Base-by-base conservation (phyloP, 2,113 vertebrate species). In the Galemys pyrenaicus region DNA sequence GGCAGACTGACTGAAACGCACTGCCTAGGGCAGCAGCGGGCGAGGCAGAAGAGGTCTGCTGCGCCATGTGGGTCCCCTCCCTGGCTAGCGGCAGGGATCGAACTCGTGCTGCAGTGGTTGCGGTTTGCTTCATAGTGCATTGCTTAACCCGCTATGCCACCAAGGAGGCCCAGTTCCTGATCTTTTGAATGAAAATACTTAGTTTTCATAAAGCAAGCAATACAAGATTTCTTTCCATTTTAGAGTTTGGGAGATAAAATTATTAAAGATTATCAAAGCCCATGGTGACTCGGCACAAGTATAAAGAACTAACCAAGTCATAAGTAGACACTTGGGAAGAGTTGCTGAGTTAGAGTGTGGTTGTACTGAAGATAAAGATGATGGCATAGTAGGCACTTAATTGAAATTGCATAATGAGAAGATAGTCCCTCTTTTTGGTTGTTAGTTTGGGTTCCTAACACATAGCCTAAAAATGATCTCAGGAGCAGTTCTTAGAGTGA, bases 321-420 rank as follows among this genome's bases (percentile, higher is more conserved):
- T 41, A 65, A 62, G 56, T 11, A 64, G 67, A 62, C 6, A 80
- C 30, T 58, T 68, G 8, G 3, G 26, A 16, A 89, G 35, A 58
- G 65, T 80, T 95, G 89, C 68, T 91, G 80, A 84, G 39, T 75
- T 85, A 83, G 41, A 83, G n/a, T 4, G 9, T 74, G 54, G 20
- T 62, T 84, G 65, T 74, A 56, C 30, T 89, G 20, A 92, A 91
- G 64, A 79, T 60, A 46, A 0, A 71, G 58, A 32, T 77, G 56
- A 73, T 92, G 68, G 17, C 85, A 67, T 30, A 54, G 39, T 73
- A 54, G 84, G 12, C 44, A 35, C 5, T 62, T 62, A 62, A 86
- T 35, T 91, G 44, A 88, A 93, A 75, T 91, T 83, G 71, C 24
- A 16, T 83, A 91, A 88, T 64, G 37, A 87, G 22, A 58, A 77